Conservation (phyloP, 2,797 vertebrate genomes). For the Liparis tanakae region DNA sequence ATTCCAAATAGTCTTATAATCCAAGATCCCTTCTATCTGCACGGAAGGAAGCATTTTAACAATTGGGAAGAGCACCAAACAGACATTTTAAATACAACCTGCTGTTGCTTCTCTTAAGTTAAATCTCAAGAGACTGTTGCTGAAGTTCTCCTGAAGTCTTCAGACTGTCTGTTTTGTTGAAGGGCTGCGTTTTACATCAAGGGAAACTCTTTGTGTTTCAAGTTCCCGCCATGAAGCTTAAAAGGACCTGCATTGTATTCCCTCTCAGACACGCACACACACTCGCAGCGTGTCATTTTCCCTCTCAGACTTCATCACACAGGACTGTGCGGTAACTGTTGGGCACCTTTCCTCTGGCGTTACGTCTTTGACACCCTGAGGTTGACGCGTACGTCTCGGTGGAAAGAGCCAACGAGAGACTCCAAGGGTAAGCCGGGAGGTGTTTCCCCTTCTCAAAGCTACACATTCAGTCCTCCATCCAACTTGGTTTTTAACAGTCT, state of each 20-base stretch:
- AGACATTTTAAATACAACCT: not conserved
- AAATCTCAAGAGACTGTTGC: constrained; percentile 28
- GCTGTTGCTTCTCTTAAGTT: constrained; percentile 49
- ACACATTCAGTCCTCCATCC: constrained; percentile 71
- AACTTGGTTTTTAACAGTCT: constrained; percentile 64
- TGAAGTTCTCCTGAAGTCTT: not conserved
- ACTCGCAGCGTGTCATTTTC: constrained; percentile 29
- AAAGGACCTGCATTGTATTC: constrained; percentile 7
- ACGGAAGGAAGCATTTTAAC: not conserved
- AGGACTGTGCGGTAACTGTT: constrained; percentile 25
- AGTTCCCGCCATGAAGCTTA: constrained; percentile 34
- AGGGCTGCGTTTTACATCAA: constrained; percentile 9
- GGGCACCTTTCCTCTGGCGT: constrained; percentile 28
- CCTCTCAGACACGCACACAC: not conserved
- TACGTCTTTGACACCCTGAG: constrained; percentile 26
- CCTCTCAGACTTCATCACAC: constrained; percentile 15
- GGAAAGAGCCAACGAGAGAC: constrained; percentile 41
- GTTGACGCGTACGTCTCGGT: constrained; percentile 13
- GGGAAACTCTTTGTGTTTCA: constrained; percentile 32
- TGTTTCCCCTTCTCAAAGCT: constrained; percentile 23
- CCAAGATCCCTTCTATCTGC: not conserved
- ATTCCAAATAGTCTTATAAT: not conserved
- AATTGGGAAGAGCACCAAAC: not conserved
- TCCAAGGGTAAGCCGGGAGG: constrained; percentile 35
- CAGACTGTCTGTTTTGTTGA: constrained; percentile 1